phyloP scores from a whole-genome alignment of 2,888 invertebrate genomes.

The Leucophenga montana region DNA sequence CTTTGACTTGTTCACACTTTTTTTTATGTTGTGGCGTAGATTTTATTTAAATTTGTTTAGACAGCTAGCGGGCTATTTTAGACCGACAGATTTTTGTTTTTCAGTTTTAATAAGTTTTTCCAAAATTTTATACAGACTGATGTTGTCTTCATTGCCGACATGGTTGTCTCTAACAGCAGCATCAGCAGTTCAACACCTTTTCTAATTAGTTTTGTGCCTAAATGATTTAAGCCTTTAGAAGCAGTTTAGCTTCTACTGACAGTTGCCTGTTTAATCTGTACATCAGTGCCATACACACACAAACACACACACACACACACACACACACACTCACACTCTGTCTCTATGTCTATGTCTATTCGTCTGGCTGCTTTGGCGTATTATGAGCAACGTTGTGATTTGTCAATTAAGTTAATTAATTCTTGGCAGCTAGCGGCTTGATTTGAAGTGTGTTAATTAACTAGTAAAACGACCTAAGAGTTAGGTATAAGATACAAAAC shows the following conservation, averaged over 20 bases:
- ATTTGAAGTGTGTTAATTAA: constrained; percentile 23
- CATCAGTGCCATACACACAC: too few relatives aligned
- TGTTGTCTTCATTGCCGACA: too few relatives aligned
- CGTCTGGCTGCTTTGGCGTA: neutral
- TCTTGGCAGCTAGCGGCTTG: constrained; percentile 7
- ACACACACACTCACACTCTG: too few relatives aligned
- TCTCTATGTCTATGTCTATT: too few relatives aligned
- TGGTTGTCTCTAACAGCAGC: neutral
- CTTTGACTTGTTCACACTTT: constrained; percentile 4
- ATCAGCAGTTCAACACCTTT: constrained; percentile 20
- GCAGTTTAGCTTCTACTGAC: neutral
- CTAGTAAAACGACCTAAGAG: neutral
- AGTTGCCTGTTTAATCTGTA: neutral
- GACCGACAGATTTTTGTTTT: neutral
- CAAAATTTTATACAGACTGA: neutral
- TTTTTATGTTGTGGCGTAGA: neutral
- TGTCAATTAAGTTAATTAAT: constrained; percentile 61
- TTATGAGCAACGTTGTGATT: constrained; percentile 39
- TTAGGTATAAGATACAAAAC: neutral
- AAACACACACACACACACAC: too few relatives aligned
- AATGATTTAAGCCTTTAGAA: constrained; percentile 17
- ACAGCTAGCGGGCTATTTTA: neutral
- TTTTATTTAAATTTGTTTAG: neutral
- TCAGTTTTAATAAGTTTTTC: constrained; percentile 5
- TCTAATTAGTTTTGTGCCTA: constrained; percentile 13